Conservation (phyloP, 2,797 vertebrate species). For the Fistularia commersonii region DNA sequence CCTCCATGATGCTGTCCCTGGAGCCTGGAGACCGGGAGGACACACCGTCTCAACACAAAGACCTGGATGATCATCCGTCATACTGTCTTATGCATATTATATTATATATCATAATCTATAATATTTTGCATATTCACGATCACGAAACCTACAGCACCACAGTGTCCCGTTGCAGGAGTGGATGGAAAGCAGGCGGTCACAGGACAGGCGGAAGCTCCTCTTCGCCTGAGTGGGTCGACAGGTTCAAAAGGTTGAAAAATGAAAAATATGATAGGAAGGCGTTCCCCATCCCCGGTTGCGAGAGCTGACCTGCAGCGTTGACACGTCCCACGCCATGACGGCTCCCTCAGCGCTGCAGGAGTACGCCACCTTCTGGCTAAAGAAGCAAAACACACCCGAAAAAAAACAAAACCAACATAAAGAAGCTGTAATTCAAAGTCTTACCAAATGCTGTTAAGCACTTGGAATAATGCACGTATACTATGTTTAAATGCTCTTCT, state of each 20-base stretch:
- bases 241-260: too few species aligned
- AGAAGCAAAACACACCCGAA: conserved; percentile 8
- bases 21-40: conserved; percentile 69
- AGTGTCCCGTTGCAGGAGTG: conserved; percentile 65
- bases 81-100: too few species aligned
- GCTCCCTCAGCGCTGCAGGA: conserved; percentile 91
- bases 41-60: too few species aligned
- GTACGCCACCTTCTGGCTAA: conserved; percentile 78
- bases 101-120: too few species aligned
- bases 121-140: not conserved
- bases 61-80: too few species aligned
- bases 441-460: too few species aligned
- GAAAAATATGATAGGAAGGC: too few species aligned
- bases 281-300: too few species aligned
- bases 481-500: too few species aligned
- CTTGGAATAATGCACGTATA: too few species aligned
- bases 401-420: too few species aligned
- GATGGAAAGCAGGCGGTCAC: conserved; percentile 77
- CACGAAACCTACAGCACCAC: conserved; percentile 89
- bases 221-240: conserved; percentile 59
- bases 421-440: too few species aligned
- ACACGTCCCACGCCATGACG: conserved; percentile 87
- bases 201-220: conserved; percentile 76
- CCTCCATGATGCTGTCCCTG: conserved; percentile 73
- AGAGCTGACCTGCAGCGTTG: conserved; percentile 72